Base-by-base conservation (phyloP, 2,888 invertebrate species). In the Abrostola tripartita region DNA sequence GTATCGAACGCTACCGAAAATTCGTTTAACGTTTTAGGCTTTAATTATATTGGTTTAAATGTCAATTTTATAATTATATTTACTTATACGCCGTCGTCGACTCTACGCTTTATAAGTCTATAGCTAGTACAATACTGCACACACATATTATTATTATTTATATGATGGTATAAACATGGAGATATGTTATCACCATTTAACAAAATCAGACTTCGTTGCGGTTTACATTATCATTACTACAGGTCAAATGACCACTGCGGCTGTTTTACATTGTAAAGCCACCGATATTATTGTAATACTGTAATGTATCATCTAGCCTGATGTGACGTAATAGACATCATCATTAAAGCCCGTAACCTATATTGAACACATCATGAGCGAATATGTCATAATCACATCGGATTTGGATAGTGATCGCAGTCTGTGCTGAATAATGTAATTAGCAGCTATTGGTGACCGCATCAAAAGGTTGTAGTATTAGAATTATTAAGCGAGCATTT, bases 311-410 rank as follows among this genome's bases (percentile, higher is more conserved):
- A 47, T 47, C 44, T 47, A 47, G 24, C 44, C 44, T 47, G 14
- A 47, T 47, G 14, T 47, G 44, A 47, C 44, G 14, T 47, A 47
- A 47, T 47, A 24, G 44, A 47, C 44, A 9, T 47, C 44, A 47
- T 47, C 44, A 47, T 47, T 47, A 47, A 24, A 10, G 44, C 44
- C 24, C 24, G 4, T 24, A 24, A 44, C 1, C 14, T 7, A 4
- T 44, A 24, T 40, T 24, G 14, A 9, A 10, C 24, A 47, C 44
- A 47, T 47, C 24, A 24, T 8, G 44, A 24, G 9, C 44, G 44
- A 47, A 47, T 47, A 47, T 47, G 44, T 47, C 44, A 47, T 47
- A 47, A 47, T 47, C 44, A 47, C 44, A 24, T 14, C 44, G 44
- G 44, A 14, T 47, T 47, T 47, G 44, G 44, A 24, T 47, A 47